A percentile compares a stretch with the other conserved stretches of the same genome.
phyloP scores from a whole-genome alignment of 2,113 vertebrate species.

The Rattus rattus region DNA sequence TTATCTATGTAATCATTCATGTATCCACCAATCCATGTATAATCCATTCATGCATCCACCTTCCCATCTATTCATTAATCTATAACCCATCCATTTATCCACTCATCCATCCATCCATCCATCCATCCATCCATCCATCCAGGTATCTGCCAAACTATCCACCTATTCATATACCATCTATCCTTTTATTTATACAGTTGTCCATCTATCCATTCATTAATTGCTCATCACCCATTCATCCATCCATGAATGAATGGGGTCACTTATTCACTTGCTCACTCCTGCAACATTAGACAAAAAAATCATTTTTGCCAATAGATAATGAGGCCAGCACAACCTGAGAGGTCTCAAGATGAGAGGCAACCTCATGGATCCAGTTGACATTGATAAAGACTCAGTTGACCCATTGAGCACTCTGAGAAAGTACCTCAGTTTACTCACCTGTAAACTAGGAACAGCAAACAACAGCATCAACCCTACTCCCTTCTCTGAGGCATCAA shows the following conservation, averaged over 20 bases:
- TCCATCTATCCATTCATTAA: not conserved
- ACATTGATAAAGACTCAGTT: not conserved
- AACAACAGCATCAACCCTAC: accelerated
- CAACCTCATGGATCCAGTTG: not conserved
- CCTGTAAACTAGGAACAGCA: not conserved
- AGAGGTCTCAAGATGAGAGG: not conserved
- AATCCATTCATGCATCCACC: not conserved
- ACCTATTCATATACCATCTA: not conserved
- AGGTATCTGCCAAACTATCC: not conserved
- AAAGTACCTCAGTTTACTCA: not conserved
- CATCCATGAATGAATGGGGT: not conserved
- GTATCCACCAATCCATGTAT: not conserved
- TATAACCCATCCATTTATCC: not conserved
- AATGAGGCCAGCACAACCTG: not conserved
- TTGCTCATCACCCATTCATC: not conserved
- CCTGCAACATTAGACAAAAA: not conserved
- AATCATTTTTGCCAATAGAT: not conserved
- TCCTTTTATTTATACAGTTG: not conserved
- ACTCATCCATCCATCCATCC: not conserved
- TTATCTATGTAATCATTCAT: not conserved
- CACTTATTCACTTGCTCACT: not conserved
- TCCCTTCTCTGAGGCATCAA: not conserved
- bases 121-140: not conserved
- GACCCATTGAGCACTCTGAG: not conserved
- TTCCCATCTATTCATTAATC: not conserved